Evolutionary conservation across 2,113 vertebrate genomes (phyloP).

Genomic region (Cyanoramphus novaezelandiae): DNA sequence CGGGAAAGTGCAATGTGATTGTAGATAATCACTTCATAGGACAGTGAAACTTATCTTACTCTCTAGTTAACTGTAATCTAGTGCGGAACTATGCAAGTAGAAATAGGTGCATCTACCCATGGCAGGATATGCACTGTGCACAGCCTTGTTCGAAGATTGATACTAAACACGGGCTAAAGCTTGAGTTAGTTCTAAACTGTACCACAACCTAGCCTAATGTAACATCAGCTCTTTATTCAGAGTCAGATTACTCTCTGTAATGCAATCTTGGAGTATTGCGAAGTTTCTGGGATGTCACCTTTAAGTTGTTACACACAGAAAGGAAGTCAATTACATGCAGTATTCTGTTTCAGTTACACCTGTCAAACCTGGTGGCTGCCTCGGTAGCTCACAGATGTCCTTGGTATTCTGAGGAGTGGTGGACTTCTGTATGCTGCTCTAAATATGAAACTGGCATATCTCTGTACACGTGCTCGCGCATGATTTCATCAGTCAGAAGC

Average conservation of each 20-base stretch:
- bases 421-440: background rate
- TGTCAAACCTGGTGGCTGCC: background rate
- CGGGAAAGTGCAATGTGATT: background rate
- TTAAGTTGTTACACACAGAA: background rate
- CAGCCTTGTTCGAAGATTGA: background rate
- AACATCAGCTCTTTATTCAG: background rate
- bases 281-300: rapidly evolving
- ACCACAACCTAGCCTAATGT: background rate
- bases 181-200: background rate
- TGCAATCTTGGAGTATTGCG: background rate
- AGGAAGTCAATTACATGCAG: background rate
- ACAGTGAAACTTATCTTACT: background rate
- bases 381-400: background rate
- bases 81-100: background rate
- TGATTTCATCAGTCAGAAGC: background rate
- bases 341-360: background rate
- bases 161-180: background rate
- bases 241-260: background rate
- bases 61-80: background rate
- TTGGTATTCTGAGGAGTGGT: background rate
- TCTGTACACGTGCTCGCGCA: rapidly evolving
- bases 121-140: background rate
- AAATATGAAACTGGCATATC: background rate
- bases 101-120: background rate
- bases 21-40: background rate